phyloP scores from a whole-genome alignment of 1,140 invertebrate genomes.

The Oscheius sp. region DNA sequence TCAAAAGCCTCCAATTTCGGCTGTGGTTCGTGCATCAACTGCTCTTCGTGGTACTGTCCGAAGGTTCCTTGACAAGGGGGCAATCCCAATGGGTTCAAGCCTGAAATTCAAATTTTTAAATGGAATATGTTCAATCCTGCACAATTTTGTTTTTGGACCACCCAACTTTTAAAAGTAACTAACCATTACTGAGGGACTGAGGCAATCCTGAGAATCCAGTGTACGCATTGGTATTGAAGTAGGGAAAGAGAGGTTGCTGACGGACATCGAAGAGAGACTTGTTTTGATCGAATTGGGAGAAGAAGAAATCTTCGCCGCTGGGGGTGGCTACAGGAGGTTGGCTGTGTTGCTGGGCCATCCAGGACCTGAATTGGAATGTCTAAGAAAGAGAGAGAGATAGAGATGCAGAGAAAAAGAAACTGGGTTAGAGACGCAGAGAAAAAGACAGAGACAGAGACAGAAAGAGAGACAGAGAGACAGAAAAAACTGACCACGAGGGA shows the following conservation, averaged over 20 bases:
- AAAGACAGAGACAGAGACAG: not conserved
- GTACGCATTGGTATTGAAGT: not conserved
- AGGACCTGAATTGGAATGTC: not conserved
- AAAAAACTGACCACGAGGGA: not conserved
- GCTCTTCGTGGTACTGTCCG: too few relatives aligned
- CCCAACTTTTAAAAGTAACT: too few relatives aligned
- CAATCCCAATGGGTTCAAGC: too few relatives aligned
- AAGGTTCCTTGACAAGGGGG: too few relatives aligned
- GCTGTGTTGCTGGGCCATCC: constrained; percentile 22
- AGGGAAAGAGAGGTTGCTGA: not conserved
- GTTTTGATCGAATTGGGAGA: not conserved
- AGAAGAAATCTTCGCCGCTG: not conserved
- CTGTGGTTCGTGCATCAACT: too few relatives aligned
- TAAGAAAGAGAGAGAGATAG: not conserved
- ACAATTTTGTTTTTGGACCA: too few relatives aligned
- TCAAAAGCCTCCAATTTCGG: too few relatives aligned
- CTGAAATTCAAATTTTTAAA: too few relatives aligned
- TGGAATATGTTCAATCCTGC: too few relatives aligned
- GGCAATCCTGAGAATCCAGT: not conserved
- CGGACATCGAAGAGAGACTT: not conserved
- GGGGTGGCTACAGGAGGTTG: not conserved
- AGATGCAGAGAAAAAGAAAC: not conserved
- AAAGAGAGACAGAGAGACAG: not conserved
- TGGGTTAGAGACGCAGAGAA: not conserved
- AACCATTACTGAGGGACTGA: too few relatives aligned